Conservation (phyloP, 2,888 invertebrate species). For the Apotomis capreana region DNA sequence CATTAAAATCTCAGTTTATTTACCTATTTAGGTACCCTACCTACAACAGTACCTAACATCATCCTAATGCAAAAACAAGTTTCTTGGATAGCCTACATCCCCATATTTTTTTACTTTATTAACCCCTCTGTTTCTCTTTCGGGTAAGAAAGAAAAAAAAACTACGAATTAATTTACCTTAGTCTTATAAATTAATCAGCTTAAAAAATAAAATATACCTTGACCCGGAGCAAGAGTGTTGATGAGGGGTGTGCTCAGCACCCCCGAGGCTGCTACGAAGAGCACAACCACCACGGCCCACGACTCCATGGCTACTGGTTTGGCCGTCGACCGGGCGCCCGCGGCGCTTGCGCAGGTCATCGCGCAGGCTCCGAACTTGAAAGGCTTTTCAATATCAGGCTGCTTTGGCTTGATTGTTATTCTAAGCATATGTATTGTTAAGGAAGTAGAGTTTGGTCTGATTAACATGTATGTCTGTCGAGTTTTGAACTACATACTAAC, state of each 20-base stretch:
- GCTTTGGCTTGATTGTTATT: conserved; percentile 16
- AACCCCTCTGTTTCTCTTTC: too few relatives aligned
- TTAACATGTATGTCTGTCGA: not conserved
- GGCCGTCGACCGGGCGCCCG: conserved; percentile 40
- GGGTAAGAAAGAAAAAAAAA: too few relatives aligned
- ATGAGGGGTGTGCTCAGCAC: conserved; percentile 65
- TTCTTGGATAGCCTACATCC: too few relatives aligned
- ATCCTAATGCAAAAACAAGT: too few relatives aligned
- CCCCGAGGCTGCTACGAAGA: conserved; percentile 58
- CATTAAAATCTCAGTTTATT: too few relatives aligned
- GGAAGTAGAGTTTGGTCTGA: not conserved
- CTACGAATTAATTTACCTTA: too few relatives aligned
- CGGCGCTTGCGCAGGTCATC: conserved; percentile 52
- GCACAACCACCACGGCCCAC: conserved; percentile 64
- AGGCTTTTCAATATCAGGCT: conserved; percentile 24
- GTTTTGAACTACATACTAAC: not conserved
- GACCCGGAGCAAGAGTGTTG: conserved; percentile 68
- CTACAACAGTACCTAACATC: too few relatives aligned
- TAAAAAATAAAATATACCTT: conserved; percentile 59
- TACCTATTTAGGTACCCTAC: too few relatives aligned
- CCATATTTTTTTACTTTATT: too few relatives aligned
- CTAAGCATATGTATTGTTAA: conserved; percentile 9
- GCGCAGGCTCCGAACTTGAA: conserved; percentile 55
- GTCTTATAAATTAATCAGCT: too few relatives aligned
- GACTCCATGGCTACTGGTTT: conserved; percentile 72